These are phyloP conservation scores for Ariolimax columbianus DNA, from an alignment of 2,888 invertebrate genomes.

Conservation along the genomic window DNA sequence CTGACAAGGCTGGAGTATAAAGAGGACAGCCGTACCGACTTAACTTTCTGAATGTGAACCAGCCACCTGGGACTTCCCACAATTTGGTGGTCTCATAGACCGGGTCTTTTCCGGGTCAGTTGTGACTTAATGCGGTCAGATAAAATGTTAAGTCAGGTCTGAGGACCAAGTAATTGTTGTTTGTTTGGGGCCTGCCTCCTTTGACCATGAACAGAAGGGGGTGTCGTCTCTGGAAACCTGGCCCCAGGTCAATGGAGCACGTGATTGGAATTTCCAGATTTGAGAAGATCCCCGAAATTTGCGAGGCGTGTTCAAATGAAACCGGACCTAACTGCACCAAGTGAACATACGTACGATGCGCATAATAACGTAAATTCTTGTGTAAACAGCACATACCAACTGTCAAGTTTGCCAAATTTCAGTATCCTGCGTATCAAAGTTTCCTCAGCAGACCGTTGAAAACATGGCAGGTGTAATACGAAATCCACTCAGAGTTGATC, in stretches of 20 bases:
- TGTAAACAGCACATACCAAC: too few relatives aligned
- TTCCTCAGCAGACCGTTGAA: too few relatives aligned
- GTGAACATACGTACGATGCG: too few relatives aligned
- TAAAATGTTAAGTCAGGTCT: background rate
- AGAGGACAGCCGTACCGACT: background rate
- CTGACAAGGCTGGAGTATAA: background rate
- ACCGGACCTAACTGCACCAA: too few relatives aligned
- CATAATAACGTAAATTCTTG: too few relatives aligned
- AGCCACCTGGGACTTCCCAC: background rate
- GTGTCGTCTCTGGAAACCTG: background rate
- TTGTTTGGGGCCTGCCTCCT: too few relatives aligned
- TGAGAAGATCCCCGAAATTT: background rate
- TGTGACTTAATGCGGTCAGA: background rate
- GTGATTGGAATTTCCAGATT: slow-evolving; percentile 25
- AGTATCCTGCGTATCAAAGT: too few relatives aligned
- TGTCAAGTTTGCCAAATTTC: too few relatives aligned
- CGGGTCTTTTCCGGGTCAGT: slow-evolving; percentile 15
- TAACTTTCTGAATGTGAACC: background rate
- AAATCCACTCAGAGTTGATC: too few relatives aligned
- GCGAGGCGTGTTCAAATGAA: too few relatives aligned
- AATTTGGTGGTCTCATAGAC: background rate
- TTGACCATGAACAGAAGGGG: background rate
- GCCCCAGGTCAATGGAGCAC: background rate
- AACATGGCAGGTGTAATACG: too few relatives aligned
- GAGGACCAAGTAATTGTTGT: background rate